phyloP scores from a whole-genome alignment of 1,140 invertebrate species.

The Drosophila chauvacae region DNA sequence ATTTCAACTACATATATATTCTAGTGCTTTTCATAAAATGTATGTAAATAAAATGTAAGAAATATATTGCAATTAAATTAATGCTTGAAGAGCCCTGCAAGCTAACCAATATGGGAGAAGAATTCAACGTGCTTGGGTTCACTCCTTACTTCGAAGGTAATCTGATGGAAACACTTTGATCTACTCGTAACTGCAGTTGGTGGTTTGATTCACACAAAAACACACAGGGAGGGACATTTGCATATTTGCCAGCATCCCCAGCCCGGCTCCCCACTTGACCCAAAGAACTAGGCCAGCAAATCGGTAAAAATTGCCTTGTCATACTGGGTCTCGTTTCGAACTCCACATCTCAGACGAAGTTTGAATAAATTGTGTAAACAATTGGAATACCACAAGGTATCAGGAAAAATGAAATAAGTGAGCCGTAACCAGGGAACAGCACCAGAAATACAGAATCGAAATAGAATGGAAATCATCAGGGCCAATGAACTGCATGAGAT shows the following conservation, averaged over 20 bases:
- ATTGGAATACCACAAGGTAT: constrained; percentile 58
- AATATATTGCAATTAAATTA: background rate
- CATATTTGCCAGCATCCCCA: constrained; percentile 7
- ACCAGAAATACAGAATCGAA: constrained; percentile 26
- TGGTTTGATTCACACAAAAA: constrained; percentile 23
- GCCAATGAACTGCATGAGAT: constrained; percentile 68
- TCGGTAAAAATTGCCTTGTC: constrained; percentile 56
- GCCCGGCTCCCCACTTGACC: constrained; percentile 54
- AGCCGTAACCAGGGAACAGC: constrained; percentile 43
- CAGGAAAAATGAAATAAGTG: constrained; percentile 68
- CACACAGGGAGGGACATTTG: constrained; percentile 10
- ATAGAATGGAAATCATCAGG: constrained; percentile 36
- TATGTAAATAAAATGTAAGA: background rate
- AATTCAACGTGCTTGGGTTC: constrained; percentile 3
- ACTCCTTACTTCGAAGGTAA: constrained; percentile 18
- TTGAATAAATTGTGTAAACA: constrained; percentile 73
- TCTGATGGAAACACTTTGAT: constrained; percentile 37
- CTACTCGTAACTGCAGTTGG: constrained; percentile 38
- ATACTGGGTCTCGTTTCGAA: constrained; percentile 31
- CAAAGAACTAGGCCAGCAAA: constrained; percentile 62
- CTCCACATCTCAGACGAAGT: constrained; percentile 7
- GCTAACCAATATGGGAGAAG: background rate
- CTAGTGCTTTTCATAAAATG: background rate
- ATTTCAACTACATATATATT: background rate
- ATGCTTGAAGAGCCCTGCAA: background rate